phyloP scores from a whole-genome alignment of 2,113 vertebrate genomes.

The Campylorhamphus procurvoides region DNA sequence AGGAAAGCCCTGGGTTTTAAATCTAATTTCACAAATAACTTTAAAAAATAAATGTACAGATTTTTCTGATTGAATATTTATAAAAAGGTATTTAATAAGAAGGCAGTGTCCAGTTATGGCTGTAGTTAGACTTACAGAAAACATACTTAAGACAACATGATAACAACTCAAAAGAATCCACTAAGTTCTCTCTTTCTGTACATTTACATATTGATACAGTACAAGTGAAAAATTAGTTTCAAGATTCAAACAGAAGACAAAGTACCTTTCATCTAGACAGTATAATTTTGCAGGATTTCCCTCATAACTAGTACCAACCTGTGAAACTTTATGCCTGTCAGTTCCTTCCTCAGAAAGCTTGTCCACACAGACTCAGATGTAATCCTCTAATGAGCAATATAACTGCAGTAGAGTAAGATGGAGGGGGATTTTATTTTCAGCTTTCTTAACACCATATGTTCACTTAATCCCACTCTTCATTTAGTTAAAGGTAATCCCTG shows the following conservation, averaged over 20 bases:
- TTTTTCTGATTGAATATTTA: not conserved
- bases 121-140: not conserved
- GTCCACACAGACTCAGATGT: constrained; percentile 3
- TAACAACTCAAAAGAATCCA: not conserved
- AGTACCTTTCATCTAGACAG: not conserved
- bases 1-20: not conserved
- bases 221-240: not conserved
- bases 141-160: not conserved
- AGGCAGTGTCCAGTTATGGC: not conserved
- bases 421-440: constrained; percentile 50
- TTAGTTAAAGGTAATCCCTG: constrained; percentile 42
- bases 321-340: not conserved
- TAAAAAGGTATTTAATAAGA: not conserved
- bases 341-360: not conserved
- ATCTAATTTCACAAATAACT: not conserved
- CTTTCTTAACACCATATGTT: constrained; percentile 58
- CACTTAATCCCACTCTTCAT: constrained; percentile 49
- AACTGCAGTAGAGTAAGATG: constrained; percentile 11
- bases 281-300: not conserved
- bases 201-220: not conserved
- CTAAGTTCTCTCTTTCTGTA: not conserved
- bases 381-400: constrained; percentile 51
- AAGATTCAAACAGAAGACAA: not conserved
- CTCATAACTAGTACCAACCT: not conserved
- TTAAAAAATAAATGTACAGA: not conserved